These are phyloP conservation scores for Karalla daura DNA, from an alignment of 2,797 vertebrate genomes.

Conservation along the genomic window DNA sequence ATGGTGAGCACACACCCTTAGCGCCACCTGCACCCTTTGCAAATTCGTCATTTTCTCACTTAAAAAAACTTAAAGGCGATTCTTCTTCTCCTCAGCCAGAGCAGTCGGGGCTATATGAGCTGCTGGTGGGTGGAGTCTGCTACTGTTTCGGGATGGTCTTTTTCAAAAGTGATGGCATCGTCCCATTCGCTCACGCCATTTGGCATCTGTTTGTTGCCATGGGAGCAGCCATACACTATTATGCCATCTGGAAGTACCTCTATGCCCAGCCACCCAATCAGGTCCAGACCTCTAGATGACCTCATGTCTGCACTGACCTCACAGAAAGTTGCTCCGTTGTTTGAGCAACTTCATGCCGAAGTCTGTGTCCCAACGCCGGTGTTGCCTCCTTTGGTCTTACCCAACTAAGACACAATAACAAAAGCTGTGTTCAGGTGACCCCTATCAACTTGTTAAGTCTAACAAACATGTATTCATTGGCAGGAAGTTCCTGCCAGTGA, in stretches of 20 bases:
- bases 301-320: slow-evolving; percentile 72
- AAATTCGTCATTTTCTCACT: not conserved
- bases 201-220: slow-evolving; percentile 97
- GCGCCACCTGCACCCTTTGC: not conserved
- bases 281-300: slow-evolving; percentile 87
- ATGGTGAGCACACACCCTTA: slow-evolving; percentile 87
- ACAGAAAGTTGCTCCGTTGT: slow-evolving; percentile 43
- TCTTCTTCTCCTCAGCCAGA: slow-evolving; percentile 82
- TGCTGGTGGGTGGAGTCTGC: slow-evolving; percentile 89
- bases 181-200: slow-evolving; percentile 96
- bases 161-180: slow-evolving; percentile 96
- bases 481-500: slow-evolving; percentile 3
- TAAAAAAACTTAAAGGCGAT: not conserved
- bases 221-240: slow-evolving; percentile 94
- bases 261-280: slow-evolving; percentile 83
- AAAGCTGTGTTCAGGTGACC: slow-evolving; percentile 38
- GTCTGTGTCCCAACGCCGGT: slow-evolving; percentile 47
- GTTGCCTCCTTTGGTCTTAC: slow-evolving; percentile 25
- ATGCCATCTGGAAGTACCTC: slow-evolving; percentile 96
- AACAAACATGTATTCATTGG: not conserved
- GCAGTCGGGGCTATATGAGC: slow-evolving; percentile 90
- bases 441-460: slow-evolving; percentile 22
- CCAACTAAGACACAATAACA: not conserved
- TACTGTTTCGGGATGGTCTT: slow-evolving; percentile 95
- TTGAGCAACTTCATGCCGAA: slow-evolving; percentile 15